Evolutionary conservation across 2,113 vertebrate genomes (phyloP), one percentile per base, ranked within the genome.

Genomic region (Rhagologus leucostigma): DNA sequence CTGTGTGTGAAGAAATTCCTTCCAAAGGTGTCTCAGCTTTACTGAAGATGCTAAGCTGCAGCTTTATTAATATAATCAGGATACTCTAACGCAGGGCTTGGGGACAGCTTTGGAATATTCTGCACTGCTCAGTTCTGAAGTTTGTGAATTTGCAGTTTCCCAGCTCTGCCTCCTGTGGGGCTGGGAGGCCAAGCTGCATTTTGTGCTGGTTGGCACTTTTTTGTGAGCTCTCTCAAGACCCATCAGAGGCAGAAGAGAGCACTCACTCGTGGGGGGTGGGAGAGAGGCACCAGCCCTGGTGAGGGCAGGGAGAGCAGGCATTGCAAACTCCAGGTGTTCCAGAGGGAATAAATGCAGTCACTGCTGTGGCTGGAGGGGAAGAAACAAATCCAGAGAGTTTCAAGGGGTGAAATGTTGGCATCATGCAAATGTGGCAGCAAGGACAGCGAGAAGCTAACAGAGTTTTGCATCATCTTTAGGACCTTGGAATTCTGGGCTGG

Each of bases 221-320:
- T 35, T 19, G 41, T 22, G 93, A 60, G 44, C 62, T 55, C 29
- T 32, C 22, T 33, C 33, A 26, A 29, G 50, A 46, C 4, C 47
- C 21, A 17, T 17, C 20, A 2, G 7, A 50, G 33, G 50, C 69
- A 87, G 82, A 30, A 26, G 87, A 7, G 22, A 57, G 1, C 10
- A 1, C 6, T 46, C 11, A 2, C 9, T 62, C 0, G 0, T 29
- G 15, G 27, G 30, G 10, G 7, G 4, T 46, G 41, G 49, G 44
- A 57, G 27, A 29, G 32, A 49, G 68, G 23, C 68, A 23, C 5
- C 27, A 22, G 71, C 20, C 3, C 41, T 37, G 39, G 10, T 12
- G 29, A 52, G 47, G n/a, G 56, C 41, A 32, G 41, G 62, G 41
- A 30, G 74, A 82, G 52, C 35, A 59, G 49, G 47, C 1, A 0